These are phyloP conservation scores for Heliangelus exortis DNA, from an alignment of 2,797 vertebrate genomes.

Conservation along the genomic window DNA sequence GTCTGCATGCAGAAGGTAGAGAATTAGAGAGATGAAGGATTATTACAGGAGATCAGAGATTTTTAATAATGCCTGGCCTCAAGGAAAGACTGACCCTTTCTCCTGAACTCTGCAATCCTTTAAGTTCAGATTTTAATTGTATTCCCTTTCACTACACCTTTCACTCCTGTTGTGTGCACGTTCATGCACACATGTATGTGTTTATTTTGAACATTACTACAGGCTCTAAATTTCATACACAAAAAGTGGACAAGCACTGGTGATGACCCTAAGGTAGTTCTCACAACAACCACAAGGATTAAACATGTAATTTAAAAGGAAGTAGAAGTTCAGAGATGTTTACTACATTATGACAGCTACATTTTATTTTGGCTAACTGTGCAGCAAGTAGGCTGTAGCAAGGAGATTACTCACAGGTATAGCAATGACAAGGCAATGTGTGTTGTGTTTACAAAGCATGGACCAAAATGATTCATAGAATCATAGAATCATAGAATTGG, in stretches of 20 bases:
- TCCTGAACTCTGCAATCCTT: background rate
- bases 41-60: constrained; percentile 27
- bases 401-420: background rate
- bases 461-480: background rate
- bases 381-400: background rate
- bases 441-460: background rate
- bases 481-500: too few species aligned
- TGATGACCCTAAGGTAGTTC: background rate
- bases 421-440: background rate
- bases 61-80: constrained; percentile 4
- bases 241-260: background rate
- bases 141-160: background rate
- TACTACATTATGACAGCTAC: background rate
- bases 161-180: background rate
- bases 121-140: background rate
- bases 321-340: background rate
- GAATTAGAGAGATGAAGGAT: constrained; percentile 28
- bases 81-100: constrained; percentile 28
- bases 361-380: background rate
- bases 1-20: background rate
- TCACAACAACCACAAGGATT: background rate
- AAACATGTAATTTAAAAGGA: background rate
- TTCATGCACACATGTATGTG: background rate
- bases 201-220: background rate
- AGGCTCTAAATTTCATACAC: background rate